A percentile compares a stretch with the other conserved stretches of the same genome.
These are phyloP conservation scores for Hypomesus transpacificus DNA, from an alignment of 2,113 vertebrate genomes.

Conservation along the genomic window DNA sequence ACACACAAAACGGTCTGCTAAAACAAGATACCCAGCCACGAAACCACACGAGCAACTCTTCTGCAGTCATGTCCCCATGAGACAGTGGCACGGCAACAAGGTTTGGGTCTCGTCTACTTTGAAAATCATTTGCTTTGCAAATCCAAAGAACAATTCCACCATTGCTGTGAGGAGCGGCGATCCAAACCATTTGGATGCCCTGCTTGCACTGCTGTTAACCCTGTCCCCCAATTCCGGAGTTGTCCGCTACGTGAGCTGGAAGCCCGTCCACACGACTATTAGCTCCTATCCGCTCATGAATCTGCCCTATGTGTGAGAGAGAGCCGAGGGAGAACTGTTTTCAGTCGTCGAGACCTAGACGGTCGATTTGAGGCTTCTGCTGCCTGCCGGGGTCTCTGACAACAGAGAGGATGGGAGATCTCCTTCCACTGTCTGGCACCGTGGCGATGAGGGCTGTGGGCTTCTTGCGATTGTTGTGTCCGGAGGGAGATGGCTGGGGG, in stretches of 20 bases:
- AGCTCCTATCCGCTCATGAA: background rate
- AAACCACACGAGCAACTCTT: background rate
- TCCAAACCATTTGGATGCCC: too few species aligned
- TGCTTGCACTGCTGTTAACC: too few species aligned
- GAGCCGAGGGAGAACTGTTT: background rate
- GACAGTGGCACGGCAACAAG: too few species aligned
- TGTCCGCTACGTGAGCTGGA: background rate
- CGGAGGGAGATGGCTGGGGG: conserved; percentile 26
- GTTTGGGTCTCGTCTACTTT: too few species aligned
- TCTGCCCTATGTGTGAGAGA: background rate
- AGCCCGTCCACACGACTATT: background rate
- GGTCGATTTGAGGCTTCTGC: background rate
- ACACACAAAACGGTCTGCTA: background rate
- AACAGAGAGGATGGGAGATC: background rate
- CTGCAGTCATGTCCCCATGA: too few species aligned
- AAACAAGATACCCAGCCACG: background rate
- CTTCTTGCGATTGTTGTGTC: conserved; percentile 25
- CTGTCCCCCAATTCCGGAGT: background rate
- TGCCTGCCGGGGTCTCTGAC: background rate
- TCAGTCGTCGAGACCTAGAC: background rate
- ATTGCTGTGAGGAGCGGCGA: too few species aligned
- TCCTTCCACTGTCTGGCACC: background rate
- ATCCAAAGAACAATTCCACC: too few species aligned
- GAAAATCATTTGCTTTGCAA: too few species aligned
- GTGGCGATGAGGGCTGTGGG: background rate